Percentiles rank a stretch among this genome's conserved stretches.
Evolutionary conservation across 1,140 invertebrate genomes (phyloP).

Genomic region (Drosophila pectinifera): DNA sequence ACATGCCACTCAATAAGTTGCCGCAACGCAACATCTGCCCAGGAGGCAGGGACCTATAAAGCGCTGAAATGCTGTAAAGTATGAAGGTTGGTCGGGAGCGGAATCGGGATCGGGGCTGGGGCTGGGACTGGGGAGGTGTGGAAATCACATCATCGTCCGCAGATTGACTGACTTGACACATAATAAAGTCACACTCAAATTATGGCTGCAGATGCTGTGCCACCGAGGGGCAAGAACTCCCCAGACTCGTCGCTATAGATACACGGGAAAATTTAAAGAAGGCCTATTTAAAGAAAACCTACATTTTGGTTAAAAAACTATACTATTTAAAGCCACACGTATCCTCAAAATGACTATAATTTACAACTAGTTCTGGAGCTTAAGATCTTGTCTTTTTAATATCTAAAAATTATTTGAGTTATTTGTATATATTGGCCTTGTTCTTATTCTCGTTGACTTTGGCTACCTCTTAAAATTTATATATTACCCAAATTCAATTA

Average conservation of each 20-base stretch:
- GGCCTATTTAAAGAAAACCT: no score
- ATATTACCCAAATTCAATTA: no score
- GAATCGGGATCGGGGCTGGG: background rate
- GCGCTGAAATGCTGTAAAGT: constrained; percentile 40
- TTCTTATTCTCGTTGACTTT: no score
- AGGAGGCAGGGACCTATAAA: constrained; percentile 29
- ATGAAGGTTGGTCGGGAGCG: background rate
- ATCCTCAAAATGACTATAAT: background rate
- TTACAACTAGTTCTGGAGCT: background rate
- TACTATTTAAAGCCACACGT: no score
- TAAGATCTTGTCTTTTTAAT: background rate
- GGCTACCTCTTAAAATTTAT: no score
- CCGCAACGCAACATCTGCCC: constrained; percentile 43
- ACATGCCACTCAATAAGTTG: constrained; percentile 76
- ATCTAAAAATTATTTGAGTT: background rate
- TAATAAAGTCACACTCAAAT: constrained; percentile 81
- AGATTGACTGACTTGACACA: constrained; percentile 81
- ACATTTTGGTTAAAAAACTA: no score
- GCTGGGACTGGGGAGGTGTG: constrained; percentile 4
- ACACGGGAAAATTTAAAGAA: constrained; percentile 4
- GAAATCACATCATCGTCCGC: constrained; percentile 70
- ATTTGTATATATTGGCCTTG: background rate
- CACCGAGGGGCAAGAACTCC: constrained; percentile 18
- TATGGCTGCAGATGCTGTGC: constrained; percentile 72
- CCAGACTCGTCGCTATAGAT: background rate